phyloP scores from a whole-genome alignment of 1,140 invertebrate species.

The Neotoxoptera formosana region DNA sequence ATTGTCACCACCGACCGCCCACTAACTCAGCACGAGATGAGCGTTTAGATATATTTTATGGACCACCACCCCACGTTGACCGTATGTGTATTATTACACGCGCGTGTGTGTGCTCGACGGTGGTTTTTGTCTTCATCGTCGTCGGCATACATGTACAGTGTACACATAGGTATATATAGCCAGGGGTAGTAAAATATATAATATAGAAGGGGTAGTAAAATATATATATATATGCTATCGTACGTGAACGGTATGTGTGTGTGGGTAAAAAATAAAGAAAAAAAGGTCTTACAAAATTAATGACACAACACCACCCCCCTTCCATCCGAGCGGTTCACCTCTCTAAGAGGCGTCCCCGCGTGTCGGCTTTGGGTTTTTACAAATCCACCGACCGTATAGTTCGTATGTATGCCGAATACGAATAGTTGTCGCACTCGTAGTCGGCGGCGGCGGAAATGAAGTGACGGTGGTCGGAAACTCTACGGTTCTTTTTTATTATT shows the following conservation, averaged over 20 bases:
- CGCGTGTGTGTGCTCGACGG: background rate
- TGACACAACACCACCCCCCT: background rate
- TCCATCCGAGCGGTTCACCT: background rate
- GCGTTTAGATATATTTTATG: conserved; percentile 4
- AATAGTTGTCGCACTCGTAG: background rate
- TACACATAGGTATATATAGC: background rate
- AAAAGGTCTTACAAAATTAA: conserved; percentile 44
- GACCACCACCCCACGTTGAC: no score
- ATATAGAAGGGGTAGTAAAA: background rate
- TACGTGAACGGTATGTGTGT: background rate
- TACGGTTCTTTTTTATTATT: background rate
- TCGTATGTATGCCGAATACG: background rate
- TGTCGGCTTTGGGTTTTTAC: conserved; percentile 16
- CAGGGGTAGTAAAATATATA: background rate
- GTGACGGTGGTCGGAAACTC: background rate
- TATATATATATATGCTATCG: background rate
- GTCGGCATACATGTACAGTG: no score
- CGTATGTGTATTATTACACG: background rate
- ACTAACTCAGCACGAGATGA: background rate
- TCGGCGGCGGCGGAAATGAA: background rate
- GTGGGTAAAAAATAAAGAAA: no score
- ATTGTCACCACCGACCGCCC: background rate
- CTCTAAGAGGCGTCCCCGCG: background rate
- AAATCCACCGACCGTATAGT: background rate
- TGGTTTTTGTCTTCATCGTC: conserved; percentile 10